phyloP scores from a whole-genome alignment of 2,888 invertebrate genomes.

The Macrosiphum euphorbiae region DNA sequence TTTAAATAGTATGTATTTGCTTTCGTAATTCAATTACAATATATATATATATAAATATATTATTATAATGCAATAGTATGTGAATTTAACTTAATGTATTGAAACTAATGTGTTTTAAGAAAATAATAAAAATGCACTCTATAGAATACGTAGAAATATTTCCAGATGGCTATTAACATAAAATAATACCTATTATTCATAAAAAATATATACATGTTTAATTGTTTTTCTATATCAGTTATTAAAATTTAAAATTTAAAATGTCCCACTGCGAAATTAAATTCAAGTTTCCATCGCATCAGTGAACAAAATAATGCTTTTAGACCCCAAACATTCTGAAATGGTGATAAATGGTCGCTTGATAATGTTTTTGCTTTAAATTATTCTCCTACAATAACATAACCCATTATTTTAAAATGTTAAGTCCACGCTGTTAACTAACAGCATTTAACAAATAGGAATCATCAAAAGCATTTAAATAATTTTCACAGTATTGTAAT shows the following conservation, averaged over 20 bases:
- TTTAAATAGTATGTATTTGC: neutral
- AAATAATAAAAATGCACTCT: neutral
- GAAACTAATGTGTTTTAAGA: neutral
- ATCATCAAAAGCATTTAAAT: neutral
- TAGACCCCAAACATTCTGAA: conserved; percentile 20
- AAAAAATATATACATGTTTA: neutral
- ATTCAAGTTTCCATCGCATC: neutral
- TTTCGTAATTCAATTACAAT: neutral
- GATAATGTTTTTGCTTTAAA: conserved; percentile 43
- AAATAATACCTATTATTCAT: neutral
- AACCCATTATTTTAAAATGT: conserved; percentile 45
- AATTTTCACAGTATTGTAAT: neutral
- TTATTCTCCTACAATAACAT: conserved; percentile 25
- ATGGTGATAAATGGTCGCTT: conserved; percentile 49
- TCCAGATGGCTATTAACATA: neutral
- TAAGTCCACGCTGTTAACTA: neutral
- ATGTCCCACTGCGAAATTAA: conserved; percentile 4
- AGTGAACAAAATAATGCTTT: conserved; percentile 54
- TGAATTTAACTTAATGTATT: neutral
- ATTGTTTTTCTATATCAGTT: neutral
- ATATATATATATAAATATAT: neutral
- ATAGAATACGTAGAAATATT: too few relatives aligned
- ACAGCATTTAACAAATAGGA: neutral
- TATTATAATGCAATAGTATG: too few relatives aligned
- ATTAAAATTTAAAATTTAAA: neutral